Base-by-base conservation (phyloP, 2,888 invertebrate species). In the Euphydryas editha region DNA sequence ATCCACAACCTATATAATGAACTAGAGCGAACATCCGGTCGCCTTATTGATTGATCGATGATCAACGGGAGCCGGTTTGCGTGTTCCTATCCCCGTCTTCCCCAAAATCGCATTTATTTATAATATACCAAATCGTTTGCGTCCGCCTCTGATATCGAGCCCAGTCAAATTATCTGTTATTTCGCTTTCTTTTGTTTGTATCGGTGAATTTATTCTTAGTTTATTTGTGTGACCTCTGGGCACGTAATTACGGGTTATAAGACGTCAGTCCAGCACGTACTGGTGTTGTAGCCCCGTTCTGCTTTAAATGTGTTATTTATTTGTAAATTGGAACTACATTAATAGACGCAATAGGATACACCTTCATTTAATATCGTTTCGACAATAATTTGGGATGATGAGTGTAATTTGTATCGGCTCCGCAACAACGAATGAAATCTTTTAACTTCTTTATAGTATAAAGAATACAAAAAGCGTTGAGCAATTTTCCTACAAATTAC, bases 361-460 rank as follows among this genome's bases (percentile, higher is more conserved):
- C 91, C 90, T 86, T 89, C 91, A 90, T 92, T 92, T 92, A 90
- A 90, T 92, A 88, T 88, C 81, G 88, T 86, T 87, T 88, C 84
- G 80, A 81, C 78, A 81, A 81, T 80, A 84, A 86, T 87, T 90
- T 87, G 81, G 82, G 85, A 85, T 86, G 86, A 88, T 87, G 83
- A 78, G 77, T 85, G 86, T 87, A 86, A 90, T 90, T 88, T 88
- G 81, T 83, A 76, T 71, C 78, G 78, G 51, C 36, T 54, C 56
- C 65, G 77, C 68, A 70, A 70, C 72, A 63, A 57, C 68, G 68
- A 76, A 72, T 75, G 73, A 74, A 71, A 76, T 77, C 75, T 79
- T 73, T 78, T 75, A 73, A 75, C 73, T 69, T 75, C 65, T 63
- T 65, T 73, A 73, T 68, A 68, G 59, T 65, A 5, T 17, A 20